phyloP scores from a whole-genome alignment of 35 echinoderm and acorn worm species.

The Strongylocentrotus purpuratus region DNA sequence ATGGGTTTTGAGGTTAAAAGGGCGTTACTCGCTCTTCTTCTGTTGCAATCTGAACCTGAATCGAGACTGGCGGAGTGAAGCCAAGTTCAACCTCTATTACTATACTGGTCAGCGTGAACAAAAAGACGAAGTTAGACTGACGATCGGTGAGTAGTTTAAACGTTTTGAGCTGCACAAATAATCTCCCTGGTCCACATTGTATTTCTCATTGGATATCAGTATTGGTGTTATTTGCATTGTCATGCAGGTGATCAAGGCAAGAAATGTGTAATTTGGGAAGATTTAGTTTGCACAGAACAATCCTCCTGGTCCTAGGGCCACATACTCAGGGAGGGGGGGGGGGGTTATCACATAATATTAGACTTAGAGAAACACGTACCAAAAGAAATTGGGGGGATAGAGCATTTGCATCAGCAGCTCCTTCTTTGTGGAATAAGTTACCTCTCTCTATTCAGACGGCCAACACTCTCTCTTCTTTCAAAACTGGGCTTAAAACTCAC shows the following conservation, averaged over 20 bases:
- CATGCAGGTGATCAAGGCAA: too few species aligned
- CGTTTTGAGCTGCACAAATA: background rate
- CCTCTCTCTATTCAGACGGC: too few species aligned
- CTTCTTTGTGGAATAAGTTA: too few species aligned
- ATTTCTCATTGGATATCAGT: background rate
- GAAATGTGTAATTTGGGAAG: too few species aligned
- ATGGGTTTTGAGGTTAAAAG: conserved; percentile 63
- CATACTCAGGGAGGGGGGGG: background rate
- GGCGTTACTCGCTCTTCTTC: conserved; percentile 64
- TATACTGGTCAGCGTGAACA: background rate
- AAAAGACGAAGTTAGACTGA: background rate
- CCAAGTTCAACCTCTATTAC: conserved; percentile 12
- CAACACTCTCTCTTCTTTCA: too few species aligned
- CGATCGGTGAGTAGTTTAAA: background rate
- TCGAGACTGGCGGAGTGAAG: conserved; percentile 52
- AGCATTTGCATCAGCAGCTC: too few species aligned
- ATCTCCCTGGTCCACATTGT: background rate
- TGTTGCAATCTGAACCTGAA: conserved; percentile 70
- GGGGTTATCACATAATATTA: too few species aligned
- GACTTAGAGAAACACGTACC: too few species aligned
- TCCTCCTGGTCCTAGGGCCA: background rate
- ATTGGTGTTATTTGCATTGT: background rate
- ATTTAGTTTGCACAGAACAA: background rate
- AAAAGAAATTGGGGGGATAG: too few species aligned
- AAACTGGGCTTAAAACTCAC: too few species aligned